A percentile compares a stretch with the other conserved stretches of the same genome.
Evolutionary conservation across 2,113 vertebrate genomes (phyloP).

Genomic region (Ailuropoda melanoleuca): DNA sequence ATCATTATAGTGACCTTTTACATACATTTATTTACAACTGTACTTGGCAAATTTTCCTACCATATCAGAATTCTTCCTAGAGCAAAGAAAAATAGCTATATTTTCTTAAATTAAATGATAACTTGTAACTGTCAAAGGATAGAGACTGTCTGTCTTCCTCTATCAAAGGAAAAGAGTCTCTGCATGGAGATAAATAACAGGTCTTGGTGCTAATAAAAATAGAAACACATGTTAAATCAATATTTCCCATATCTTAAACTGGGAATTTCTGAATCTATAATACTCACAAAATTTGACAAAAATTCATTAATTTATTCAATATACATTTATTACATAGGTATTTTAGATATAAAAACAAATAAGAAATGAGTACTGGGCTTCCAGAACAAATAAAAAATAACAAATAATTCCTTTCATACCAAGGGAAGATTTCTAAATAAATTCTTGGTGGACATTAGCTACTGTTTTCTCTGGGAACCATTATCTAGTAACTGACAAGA

Average conservation of each 20-base stretch:
- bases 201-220: background rate
- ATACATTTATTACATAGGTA: background rate
- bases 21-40: background rate
- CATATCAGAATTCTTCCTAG: background rate
- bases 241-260: background rate
- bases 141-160: background rate
- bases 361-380: background rate
- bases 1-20: background rate
- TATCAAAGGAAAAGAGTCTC: background rate
- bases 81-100: background rate
- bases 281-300: background rate
- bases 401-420: background rate
- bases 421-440: background rate
- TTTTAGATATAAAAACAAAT: background rate
- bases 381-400: background rate
- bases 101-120: background rate
- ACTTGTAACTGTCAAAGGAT: background rate
- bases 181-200: background rate
- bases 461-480: background rate
- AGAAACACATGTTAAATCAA: background rate
- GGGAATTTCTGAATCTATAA: background rate
- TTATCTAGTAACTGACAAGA: background rate
- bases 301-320: background rate
- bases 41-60: background rate
- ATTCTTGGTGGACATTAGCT: background rate